Conservation (phyloP, 2,113 vertebrate species). For the Erythrolamprus reginae region DNA sequence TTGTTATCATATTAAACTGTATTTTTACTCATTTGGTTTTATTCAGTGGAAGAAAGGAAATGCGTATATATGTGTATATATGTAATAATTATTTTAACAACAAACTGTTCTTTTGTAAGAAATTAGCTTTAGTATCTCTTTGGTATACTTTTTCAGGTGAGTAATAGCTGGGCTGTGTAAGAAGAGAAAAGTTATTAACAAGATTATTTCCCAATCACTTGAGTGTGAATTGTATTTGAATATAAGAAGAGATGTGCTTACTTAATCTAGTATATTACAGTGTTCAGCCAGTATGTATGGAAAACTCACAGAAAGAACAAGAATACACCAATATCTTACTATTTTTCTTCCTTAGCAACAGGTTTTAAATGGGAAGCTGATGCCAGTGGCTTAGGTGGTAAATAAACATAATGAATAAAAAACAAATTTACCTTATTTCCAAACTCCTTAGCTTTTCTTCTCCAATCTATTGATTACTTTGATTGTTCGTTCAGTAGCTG, state of each 20-base stretch:
- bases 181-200: not conserved
- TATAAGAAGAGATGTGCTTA: not conserved
- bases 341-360: not conserved
- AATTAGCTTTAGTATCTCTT: not conserved
- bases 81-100: not conserved
- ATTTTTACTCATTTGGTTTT: not conserved
- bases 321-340: not conserved
- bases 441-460: not conserved
- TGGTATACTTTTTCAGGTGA: not conserved
- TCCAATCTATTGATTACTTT: not conserved
- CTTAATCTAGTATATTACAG: too few relatives aligned
- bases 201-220: not conserved
- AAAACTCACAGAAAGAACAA: not conserved
- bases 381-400: not conserved
- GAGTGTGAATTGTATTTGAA: not conserved
- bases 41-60: not conserved
- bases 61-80: too few relatives aligned
- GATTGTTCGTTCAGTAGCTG: not conserved
- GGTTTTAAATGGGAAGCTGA: not conserved
- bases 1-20: accelerated
- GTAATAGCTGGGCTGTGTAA: not conserved
- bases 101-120: constrained; percentile 7
- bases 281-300: not conserved
- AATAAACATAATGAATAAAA: not conserved
- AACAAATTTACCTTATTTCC: not conserved